Conservation (phyloP, 2,113 vertebrate species). For the Tursiops truncatus region DNA sequence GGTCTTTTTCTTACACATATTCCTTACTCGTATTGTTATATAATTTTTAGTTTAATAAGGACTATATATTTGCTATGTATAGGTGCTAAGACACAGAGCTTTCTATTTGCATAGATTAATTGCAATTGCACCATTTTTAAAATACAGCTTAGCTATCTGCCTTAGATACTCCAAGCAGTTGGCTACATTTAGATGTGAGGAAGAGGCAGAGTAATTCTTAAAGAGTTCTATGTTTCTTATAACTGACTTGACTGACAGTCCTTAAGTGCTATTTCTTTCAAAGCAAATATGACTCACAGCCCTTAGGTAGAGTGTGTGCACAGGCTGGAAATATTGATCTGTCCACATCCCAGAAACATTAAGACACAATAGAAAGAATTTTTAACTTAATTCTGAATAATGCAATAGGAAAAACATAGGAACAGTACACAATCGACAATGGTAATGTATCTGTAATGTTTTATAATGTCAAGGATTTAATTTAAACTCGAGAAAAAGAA, state of each 20-base stretch:
- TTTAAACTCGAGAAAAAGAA: slow-evolving; percentile 61
- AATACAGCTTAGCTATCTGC: slow-evolving; percentile 72
- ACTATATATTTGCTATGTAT: neutral
- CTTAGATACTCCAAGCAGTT: slow-evolving; percentile 65
- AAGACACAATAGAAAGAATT: slow-evolving; percentile 70
- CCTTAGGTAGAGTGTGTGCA: slow-evolving; percentile 64
- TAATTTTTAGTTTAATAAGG: slow-evolving; percentile 1
- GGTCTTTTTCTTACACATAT: neutral
- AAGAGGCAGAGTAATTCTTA: slow-evolving; percentile 82
- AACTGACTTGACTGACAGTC: slow-evolving; percentile 83
- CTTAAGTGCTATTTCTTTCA: slow-evolving; percentile 80
- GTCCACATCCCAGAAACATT: slow-evolving; percentile 67
- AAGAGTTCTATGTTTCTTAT: slow-evolving; percentile 81
- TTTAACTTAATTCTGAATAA: slow-evolving; percentile 77
- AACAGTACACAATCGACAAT: neutral
- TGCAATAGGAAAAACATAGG: slow-evolving; percentile 34
- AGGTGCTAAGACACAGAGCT: slow-evolving; percentile 33
- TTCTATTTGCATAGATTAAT: slow-evolving; percentile 80
- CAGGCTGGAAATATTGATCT: slow-evolving; percentile 80
- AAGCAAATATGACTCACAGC: slow-evolving; percentile 82
- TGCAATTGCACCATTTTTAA: slow-evolving; percentile 71
- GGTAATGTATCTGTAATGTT: slow-evolving; percentile 40
- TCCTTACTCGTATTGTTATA: neutral
- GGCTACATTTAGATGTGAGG: slow-evolving; percentile 85
- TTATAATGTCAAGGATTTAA: slow-evolving; percentile 5